Percentiles rank a stretch among this genome's conserved stretches.
phyloP scores from a whole-genome alignment of 2,113 vertebrate species.

The Apeltes quadracus region DNA sequence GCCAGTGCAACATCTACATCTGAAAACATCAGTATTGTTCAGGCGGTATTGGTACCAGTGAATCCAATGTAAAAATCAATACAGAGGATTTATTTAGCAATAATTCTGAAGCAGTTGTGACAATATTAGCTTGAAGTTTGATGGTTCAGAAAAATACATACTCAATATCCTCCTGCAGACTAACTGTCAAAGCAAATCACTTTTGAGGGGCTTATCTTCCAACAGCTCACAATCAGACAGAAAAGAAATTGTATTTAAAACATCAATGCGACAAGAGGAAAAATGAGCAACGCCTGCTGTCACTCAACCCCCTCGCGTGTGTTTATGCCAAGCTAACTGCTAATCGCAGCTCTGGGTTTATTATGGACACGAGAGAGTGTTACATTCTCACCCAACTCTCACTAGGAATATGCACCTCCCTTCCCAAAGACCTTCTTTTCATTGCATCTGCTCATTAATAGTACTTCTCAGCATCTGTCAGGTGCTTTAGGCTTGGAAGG shows the following conservation, averaged over 20 bases:
- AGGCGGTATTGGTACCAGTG: not conserved
- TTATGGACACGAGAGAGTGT: not conserved
- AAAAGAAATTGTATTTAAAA: too few species aligned
- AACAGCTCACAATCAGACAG: not conserved
- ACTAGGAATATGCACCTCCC: not conserved
- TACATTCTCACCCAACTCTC: not conserved
- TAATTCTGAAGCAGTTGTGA: not conserved
- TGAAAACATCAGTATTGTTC: not conserved
- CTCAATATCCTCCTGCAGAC: not conserved
- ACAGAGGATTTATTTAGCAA: not conserved
- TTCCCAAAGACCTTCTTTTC: not conserved
- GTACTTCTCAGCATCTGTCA: constrained; percentile 12
- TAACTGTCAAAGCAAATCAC: not conserved
- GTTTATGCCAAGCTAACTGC: not conserved
- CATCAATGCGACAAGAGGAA: too few species aligned
- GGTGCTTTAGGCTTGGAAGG: constrained; percentile 22
- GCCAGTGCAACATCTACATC: not conserved
- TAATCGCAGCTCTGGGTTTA: not conserved
- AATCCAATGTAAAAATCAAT: not conserved
- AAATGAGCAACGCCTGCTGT: not conserved
- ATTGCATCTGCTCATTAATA: not conserved
- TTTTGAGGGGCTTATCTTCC: not conserved
- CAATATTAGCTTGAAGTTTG: not conserved
- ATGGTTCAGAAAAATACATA: not conserved
- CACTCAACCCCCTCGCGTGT: too few species aligned